A percentile compares a stretch with the other conserved stretches of the same genome.
Conservation (phyloP, 2,888 invertebrate species). For the Anticlea derivata region DNA sequence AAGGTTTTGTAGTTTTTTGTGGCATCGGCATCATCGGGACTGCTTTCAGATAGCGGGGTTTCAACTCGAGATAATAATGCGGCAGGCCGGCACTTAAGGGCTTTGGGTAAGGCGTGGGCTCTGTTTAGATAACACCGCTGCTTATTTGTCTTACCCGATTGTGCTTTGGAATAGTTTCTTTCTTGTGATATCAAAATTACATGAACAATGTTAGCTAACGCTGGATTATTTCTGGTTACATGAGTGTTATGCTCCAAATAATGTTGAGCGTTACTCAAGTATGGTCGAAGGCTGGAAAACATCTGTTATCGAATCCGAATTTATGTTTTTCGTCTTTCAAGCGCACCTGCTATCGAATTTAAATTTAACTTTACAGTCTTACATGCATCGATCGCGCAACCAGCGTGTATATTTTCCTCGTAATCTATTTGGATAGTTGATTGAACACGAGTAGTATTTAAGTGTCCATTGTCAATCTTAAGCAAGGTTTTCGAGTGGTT, state of each 20-base stretch:
- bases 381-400: conserved; percentile 44
- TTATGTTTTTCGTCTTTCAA: conserved; percentile 76
- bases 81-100: conserved; percentile 65
- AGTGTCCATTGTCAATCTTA: conserved; percentile 57
- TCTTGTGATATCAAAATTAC: conserved; percentile 45
- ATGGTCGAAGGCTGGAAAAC: conserved; percentile 67
- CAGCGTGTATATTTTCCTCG: conserved; percentile 46
- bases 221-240: conserved; percentile 62
- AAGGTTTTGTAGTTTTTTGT: conserved; percentile 79
- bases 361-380: conserved; percentile 57
- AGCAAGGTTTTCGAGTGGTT: conserved; percentile 60
- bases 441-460: conserved; percentile 55
- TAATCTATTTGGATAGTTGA: conserved; percentile 64
- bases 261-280: conserved; percentile 60
- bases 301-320: conserved; percentile 77
- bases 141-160: conserved; percentile 67
- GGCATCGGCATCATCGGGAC: conserved; percentile 65
- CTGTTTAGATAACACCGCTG: conserved; percentile 66
- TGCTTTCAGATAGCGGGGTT: conserved; percentile 70
- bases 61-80: conserved; percentile 69
- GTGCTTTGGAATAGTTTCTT: conserved; percentile 48
- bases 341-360: conserved; percentile 70
- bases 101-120: conserved; percentile 63
- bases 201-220: conserved; percentile 42
- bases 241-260: conserved; percentile 65